Percentiles rank a stretch among this genome's conserved stretches.
phyloP scores from a whole-genome alignment of 2,888 invertebrate species.

The Nephrocerus scutellatus region DNA sequence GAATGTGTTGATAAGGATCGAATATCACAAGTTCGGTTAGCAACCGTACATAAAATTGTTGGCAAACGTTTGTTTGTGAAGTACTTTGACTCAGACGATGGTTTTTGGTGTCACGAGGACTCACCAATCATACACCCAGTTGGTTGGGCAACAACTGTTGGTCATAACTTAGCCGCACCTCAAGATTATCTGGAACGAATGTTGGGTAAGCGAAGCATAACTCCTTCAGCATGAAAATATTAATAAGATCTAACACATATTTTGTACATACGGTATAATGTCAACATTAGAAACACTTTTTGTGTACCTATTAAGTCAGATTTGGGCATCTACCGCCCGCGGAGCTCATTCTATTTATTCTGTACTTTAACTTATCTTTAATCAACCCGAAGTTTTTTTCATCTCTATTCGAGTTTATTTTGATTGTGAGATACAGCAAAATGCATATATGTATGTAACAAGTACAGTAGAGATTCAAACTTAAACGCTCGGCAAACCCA shows the following conservation, averaged over 20 bases:
- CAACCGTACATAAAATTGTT: conserved; percentile 81
- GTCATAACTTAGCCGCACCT: conserved; percentile 82
- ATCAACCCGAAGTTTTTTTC: too few species aligned
- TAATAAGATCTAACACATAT: not conserved
- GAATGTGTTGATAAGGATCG: conserved; percentile 96
- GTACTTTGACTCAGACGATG: conserved; percentile 81
- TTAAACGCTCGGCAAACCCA: too few species aligned
- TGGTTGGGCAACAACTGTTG: conserved; percentile 90
- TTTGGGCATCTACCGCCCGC: too few species aligned
- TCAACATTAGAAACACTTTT: too few species aligned
- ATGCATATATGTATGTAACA: too few species aligned
- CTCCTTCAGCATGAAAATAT: not conserved
- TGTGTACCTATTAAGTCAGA: too few species aligned
- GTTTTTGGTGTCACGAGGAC: conserved; percentile 96
- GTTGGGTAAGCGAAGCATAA: conserved; percentile 54
- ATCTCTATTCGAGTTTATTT: too few species aligned
- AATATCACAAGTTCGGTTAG: conserved; percentile 87
- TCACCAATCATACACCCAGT: conserved; percentile 92
- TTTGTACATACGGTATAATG: not conserved
- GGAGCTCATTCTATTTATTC: too few species aligned
- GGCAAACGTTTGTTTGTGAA: conserved; percentile 87
- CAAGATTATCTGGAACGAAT: conserved; percentile 69
- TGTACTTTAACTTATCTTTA: too few species aligned
- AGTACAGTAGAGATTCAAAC: too few species aligned
- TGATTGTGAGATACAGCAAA: too few species aligned